Evolutionary conservation across 2,888 invertebrate species (phyloP).

Genomic region (Drosophila kambysellisi): DNA sequence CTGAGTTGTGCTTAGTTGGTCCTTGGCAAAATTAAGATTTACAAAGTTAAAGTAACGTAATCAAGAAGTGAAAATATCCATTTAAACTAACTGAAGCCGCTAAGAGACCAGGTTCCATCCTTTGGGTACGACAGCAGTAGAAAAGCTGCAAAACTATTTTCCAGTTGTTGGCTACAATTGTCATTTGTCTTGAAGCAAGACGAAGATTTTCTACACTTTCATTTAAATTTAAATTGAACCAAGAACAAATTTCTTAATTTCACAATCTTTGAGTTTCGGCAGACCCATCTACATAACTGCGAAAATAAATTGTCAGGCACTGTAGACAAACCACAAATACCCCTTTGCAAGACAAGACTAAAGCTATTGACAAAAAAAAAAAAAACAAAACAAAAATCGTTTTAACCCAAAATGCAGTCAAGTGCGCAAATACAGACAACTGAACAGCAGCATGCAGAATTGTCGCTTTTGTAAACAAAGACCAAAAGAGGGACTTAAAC

Average conservation of each 20-base stretch:
- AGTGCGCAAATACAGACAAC: conserved; percentile 43
- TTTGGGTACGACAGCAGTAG: background rate
- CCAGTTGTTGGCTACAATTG: conserved; percentile 13
- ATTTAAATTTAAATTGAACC: background rate
- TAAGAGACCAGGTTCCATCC: conserved; percentile 1
- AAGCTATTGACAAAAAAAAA: background rate
- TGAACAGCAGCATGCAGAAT: conserved; percentile 10
- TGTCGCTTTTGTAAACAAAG: conserved; percentile 25
- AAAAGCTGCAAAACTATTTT: conserved; percentile 13
- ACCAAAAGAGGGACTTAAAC: conserved; percentile 11
- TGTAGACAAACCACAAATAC: background rate
- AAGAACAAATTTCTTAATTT: background rate
- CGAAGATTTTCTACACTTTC: no score
- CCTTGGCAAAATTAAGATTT: conserved; percentile 5
- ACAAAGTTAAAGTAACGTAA: conserved; percentile 4
- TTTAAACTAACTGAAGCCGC: conserved; percentile 18
- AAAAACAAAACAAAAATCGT: conserved; percentile 11
- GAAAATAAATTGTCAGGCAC: background rate
- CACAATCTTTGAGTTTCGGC: no score
- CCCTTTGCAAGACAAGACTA: background rate
- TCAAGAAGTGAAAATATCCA: background rate
- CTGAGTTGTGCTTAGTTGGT: background rate
- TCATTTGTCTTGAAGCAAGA: background rate
- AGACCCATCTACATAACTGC: background rate
- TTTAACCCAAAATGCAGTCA: conserved; percentile 51